A percentile compares a stretch with the other conserved stretches of the same genome.
phyloP scores from a whole-genome alignment of 2,797 vertebrate genomes.

The Myiotriccus ornatus region DNA sequence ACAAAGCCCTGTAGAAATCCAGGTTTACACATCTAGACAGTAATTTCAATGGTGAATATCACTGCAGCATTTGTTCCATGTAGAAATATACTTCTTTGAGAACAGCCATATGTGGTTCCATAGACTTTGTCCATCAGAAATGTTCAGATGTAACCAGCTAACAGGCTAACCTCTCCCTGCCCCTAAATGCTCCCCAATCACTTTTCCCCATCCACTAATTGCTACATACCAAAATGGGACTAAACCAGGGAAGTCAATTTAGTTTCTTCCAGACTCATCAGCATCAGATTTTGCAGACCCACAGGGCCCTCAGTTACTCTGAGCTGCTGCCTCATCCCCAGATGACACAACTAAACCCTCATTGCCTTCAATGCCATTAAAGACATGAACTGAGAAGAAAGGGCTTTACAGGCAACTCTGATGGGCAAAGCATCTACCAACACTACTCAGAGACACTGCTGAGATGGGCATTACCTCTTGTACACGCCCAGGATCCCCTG shows the following conservation, averaged over 20 bases:
- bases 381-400: neutral
- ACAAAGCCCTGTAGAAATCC: neutral
- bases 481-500: neutral
- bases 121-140: neutral
- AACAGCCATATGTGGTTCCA: neutral
- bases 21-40: neutral
- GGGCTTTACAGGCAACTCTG: neutral
- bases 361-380: fast-evolving
- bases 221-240: neutral
- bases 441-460: neutral
- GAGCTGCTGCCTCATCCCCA: neutral
- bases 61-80: neutral
- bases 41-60: neutral
- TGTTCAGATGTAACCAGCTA: neutral
- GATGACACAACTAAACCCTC: neutral
- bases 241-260: neutral
- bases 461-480: neutral
- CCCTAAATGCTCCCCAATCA: neutral
- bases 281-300: neutral
- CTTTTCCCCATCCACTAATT: neutral
- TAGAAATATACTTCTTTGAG: neutral
- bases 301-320: neutral
- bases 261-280: neutral
- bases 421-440: neutral
- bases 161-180: neutral